Percentiles rank a stretch among this genome's conserved stretches.
Conservation (phyloP, 2,797 vertebrate species). For the Sylvia borin region DNA sequence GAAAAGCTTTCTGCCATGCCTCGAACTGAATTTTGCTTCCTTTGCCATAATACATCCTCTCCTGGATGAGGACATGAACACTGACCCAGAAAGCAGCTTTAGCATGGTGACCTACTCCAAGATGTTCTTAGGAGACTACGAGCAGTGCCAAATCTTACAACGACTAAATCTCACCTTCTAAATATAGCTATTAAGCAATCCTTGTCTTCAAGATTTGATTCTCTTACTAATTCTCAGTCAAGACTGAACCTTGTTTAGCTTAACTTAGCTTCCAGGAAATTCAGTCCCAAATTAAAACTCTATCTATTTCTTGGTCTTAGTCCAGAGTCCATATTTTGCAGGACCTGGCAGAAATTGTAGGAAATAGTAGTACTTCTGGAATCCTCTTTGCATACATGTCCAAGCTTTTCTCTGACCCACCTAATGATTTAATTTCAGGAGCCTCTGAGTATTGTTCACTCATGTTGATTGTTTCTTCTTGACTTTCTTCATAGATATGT, state of each 20-base stretch:
- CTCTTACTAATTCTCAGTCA: neutral
- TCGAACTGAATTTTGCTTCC: neutral
- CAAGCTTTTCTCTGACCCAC: neutral
- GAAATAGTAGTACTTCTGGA: neutral
- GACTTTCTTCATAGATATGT: neutral
- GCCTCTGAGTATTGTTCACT: neutral
- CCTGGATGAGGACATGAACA: neutral
- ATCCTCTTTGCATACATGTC: neutral
- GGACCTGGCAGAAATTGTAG: neutral
- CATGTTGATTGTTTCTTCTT: neutral
- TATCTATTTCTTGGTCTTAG: neutral
- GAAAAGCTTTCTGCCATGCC: neutral
- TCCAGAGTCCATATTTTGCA: neutral
- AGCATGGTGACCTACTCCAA: neutral
- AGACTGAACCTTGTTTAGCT: neutral
- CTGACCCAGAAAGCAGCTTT: neutral
- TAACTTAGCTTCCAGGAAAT: neutral
- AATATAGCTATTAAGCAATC: neutral
- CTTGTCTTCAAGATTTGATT: neutral
- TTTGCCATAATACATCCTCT: neutral
- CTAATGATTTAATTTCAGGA: neutral
- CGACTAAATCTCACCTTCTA: fast-evolving
- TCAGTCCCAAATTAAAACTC: neutral
- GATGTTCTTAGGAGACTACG: neutral
- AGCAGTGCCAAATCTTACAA: neutral